A percentile compares a stretch with the other conserved stretches of the same genome.
Conservation (phyloP, 64 coral and sea anemone species). For the Exaiptasia diaphana region DNA sequence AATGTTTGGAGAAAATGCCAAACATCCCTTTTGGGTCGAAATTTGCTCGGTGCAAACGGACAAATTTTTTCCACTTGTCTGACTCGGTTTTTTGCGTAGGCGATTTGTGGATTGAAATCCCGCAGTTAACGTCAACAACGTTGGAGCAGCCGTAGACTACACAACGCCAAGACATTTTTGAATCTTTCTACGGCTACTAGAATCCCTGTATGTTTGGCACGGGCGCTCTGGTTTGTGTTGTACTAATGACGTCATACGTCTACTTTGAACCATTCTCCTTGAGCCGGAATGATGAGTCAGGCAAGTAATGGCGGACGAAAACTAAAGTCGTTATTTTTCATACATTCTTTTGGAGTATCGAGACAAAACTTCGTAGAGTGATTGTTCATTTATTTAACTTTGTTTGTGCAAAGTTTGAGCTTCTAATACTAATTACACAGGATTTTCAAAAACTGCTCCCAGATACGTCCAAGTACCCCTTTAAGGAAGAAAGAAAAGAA, state of each 20-base stretch:
- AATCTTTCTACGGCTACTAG: neutral
- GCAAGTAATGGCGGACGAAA: neutral
- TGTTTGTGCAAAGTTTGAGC: too few relatives aligned
- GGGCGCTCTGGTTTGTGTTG: neutral
- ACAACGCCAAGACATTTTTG: too few relatives aligned
- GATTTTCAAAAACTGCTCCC: too few relatives aligned
- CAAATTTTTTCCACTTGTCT: slow-evolving; percentile 34
- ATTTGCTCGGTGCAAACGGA: neutral
- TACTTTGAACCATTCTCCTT: neutral
- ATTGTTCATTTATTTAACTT: too few relatives aligned
- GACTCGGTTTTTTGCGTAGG: neutral
- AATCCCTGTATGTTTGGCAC: neutral
- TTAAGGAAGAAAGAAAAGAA: neutral
- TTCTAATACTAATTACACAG: too few relatives aligned
- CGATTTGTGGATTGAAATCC: neutral
- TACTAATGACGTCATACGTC: neutral
- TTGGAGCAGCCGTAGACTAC: neutral
- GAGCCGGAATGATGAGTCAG: neutral
- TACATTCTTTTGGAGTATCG: neutral
- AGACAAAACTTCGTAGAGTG: neutral
- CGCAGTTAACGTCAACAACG: neutral
- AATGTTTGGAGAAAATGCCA: slow-evolving; percentile 14
- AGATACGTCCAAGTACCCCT: too few relatives aligned
- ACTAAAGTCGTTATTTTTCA: neutral
- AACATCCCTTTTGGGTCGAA: slow-evolving; percentile 22